These are phyloP conservation scores for Hozukius guyotensis DNA, from an alignment of 2,797 vertebrate genomes.

Conservation along the genomic window DNA sequence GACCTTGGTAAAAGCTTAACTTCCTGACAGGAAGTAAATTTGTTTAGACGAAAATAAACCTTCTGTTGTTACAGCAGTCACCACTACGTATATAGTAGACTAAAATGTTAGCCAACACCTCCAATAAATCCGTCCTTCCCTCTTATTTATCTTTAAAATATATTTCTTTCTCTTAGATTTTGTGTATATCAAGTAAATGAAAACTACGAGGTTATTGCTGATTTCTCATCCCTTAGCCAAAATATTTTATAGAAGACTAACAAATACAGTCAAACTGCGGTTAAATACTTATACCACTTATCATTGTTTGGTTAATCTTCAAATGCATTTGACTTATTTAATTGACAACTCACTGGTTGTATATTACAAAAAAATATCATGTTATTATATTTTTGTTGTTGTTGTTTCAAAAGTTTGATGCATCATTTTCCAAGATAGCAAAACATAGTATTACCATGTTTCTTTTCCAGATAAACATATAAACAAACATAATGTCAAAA, in stretches of 20 bases:
- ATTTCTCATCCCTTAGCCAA: neutral
- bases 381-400: neutral
- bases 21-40: neutral
- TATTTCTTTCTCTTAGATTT: neutral
- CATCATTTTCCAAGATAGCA: too few species aligned
- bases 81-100: neutral
- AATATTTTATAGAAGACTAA: neutral
- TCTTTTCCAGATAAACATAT: too few species aligned
- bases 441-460: too few species aligned
- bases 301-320: neutral
- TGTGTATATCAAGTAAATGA: neutral
- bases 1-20: neutral
- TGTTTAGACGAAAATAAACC: neutral
- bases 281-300: neutral
- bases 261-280: neutral
- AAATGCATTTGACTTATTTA: neutral
- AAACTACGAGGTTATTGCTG: neutral
- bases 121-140: neutral
- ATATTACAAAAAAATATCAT: neutral
- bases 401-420: too few species aligned
- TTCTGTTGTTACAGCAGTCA: neutral
- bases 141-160: neutral
- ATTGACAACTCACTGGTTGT: neutral
- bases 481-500: too few species aligned
- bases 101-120: neutral